Conservation (phyloP, 2,113 vertebrate species). For the rat (Rattus norvegicus) region GRCr8 NC_086023.1:134564501-134565000, state of each 20-base stretch:
- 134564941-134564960: conserved; percentile 4
- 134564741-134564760: neutral
- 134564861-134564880: neutral
- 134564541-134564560: neutral
- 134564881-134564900: neutral
- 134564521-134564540: neutral
- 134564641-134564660: neutral
- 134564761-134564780: neutral
- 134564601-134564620: neutral
- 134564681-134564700: neutral
- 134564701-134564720: neutral
- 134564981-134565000: neutral
- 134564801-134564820: neutral
- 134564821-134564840: neutral
- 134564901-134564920: neutral
- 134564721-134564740: neutral
- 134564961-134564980: neutral
- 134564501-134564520: neutral
- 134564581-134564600: neutral
- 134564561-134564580: neutral
- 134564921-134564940: conserved; percentile 13
- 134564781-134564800: neutral
- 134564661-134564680: neutral
- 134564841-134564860: neutral
- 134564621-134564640: too few species aligned